Evolutionary conservation across 2,888 invertebrate genomes (phyloP).

Genomic region (Seira musarum): DNA sequence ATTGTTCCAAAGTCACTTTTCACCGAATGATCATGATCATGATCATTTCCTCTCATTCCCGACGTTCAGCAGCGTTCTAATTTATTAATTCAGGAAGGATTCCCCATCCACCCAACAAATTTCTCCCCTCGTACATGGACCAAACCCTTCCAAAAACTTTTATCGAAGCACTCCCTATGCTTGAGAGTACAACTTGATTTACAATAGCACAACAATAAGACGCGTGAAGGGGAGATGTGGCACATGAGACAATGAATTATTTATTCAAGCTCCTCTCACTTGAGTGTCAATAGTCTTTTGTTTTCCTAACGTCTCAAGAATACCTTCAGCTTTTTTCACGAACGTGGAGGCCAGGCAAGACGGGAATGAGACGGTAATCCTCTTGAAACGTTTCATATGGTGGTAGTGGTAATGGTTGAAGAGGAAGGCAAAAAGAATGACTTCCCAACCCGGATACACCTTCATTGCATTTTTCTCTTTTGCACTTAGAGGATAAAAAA

Average conservation of each 20-base stretch:
- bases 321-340: not conserved
- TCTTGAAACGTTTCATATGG: too few species aligned
- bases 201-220: not conserved
- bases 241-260: constrained; percentile 49
- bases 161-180: not conserved
- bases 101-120: too few species aligned
- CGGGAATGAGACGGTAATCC: too few species aligned
- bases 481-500: not conserved
- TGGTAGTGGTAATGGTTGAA: too few species aligned
- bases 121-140: not conserved
- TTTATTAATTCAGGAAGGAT: too few species aligned
- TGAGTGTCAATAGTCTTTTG: constrained; percentile 43
- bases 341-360: too few species aligned
- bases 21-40: not conserved
- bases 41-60: not conserved
- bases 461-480: not conserved
- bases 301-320: constrained; percentile 16
- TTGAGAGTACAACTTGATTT: not conserved
- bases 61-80: not conserved
- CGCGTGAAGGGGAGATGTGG: constrained; percentile 24
- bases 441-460: not conserved
- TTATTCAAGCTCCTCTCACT: constrained; percentile 41
- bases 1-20: too few species aligned
- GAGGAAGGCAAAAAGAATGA: too few species aligned
- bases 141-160: not conserved